Conservation (phyloP, 2,888 invertebrate species). For the Ryuthela nishihirai region DNA sequence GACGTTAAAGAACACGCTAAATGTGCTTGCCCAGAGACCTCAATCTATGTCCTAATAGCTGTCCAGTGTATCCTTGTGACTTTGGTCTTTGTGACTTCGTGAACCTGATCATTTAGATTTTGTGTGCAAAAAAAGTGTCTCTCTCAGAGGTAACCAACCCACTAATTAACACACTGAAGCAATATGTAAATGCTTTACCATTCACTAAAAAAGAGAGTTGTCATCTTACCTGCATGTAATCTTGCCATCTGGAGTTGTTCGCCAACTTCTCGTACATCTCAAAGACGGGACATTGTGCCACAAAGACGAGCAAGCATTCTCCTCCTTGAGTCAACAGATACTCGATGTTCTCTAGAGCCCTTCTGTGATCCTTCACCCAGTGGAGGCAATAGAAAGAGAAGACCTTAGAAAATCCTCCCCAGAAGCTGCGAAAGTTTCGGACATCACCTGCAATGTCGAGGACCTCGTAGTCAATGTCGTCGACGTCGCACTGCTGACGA, state of each 20-base stretch:
- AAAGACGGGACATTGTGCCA: conserved; percentile 66
- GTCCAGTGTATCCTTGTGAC: too few species aligned
- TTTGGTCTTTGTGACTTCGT: too few species aligned
- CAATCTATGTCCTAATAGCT: too few species aligned
- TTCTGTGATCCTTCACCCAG: conserved; percentile 72
- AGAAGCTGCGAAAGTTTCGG: conserved; percentile 9
- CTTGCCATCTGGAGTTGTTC: conserved; percentile 58
- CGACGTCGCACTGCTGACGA: conserved; percentile 2
- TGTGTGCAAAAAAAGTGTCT: too few species aligned
- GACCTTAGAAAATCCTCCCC: conserved; percentile 29
- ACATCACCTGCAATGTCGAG: conserved; percentile 32
- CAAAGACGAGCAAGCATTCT: conserved; percentile 64
- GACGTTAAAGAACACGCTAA: too few species aligned
- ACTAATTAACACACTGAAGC: not conserved
- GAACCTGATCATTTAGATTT: too few species aligned
- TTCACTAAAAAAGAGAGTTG: not conserved
- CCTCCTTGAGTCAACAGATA: conserved; percentile 64
- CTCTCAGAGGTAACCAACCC: too few species aligned
- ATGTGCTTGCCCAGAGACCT: too few species aligned
- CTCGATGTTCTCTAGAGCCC: conserved; percentile 63
- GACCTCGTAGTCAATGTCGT: conserved; percentile 22
- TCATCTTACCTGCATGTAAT: conserved; percentile 61
- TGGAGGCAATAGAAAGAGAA: conserved; percentile 76
- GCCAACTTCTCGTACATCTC: conserved; percentile 64
- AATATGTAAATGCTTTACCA: not conserved